These are phyloP conservation scores for Polylopha cassiicola DNA, from an alignment of 2,888 invertebrate species.

Conservation along the genomic window DNA sequence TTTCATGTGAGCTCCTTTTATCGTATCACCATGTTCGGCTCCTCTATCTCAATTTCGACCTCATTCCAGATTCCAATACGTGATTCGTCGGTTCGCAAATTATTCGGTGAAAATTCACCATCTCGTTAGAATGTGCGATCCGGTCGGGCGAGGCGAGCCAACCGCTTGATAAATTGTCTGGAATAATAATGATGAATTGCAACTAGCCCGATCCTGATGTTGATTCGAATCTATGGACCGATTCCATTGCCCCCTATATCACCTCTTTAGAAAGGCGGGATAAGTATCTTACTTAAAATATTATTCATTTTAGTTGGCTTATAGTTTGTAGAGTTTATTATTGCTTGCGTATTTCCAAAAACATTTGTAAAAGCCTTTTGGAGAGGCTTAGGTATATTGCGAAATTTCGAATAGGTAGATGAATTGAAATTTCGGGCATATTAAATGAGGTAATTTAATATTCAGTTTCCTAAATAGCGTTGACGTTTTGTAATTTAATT, in stretches of 20 bases:
- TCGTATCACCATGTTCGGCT: constrained; percentile 55
- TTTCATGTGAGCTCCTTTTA: constrained; percentile 40
- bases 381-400: too few relatives aligned
- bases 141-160: constrained; percentile 69
- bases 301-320: too few relatives aligned
- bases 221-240: constrained; percentile 62
- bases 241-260: constrained; percentile 40
- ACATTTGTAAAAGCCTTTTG: too few relatives aligned
- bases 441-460: too few relatives aligned
- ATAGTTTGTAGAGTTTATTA: too few relatives aligned
- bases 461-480: too few relatives aligned
- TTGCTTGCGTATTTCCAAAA: too few relatives aligned
- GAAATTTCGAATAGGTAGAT: too few relatives aligned
- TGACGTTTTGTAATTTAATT: constrained; percentile 5
- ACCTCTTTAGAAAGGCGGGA: constrained; percentile 17
- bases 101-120: constrained; percentile 77
- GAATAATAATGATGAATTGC: constrained; percentile 78
- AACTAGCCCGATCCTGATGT: constrained; percentile 65
- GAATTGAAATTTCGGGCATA: too few relatives aligned
- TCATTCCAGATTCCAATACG: constrained; percentile 76
- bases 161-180: constrained; percentile 78
- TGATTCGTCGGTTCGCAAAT: constrained; percentile 77
- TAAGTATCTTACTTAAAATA: constrained; percentile 25
- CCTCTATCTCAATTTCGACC: constrained; percentile 74
- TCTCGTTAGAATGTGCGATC: constrained; percentile 77